Evolutionary conservation across 2,113 vertebrate genomes (phyloP).

Genomic region (Diadophis punctatus): DNA sequence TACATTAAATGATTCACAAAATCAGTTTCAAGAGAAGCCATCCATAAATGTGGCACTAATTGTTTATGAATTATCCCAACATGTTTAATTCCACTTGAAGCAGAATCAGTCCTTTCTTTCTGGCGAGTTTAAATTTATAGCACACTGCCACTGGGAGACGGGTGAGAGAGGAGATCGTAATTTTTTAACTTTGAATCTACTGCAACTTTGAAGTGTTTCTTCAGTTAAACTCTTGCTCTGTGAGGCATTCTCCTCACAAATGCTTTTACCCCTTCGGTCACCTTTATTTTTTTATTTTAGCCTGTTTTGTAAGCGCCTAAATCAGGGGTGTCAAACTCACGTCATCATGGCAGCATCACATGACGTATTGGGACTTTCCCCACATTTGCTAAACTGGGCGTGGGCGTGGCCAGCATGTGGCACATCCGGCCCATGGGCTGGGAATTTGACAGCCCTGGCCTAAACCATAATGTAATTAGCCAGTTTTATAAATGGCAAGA

Average conservation of each 20-base stretch:
- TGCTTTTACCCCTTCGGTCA: slow-evolving; percentile 28
- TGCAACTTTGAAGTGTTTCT: background rate
- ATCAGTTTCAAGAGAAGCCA: background rate
- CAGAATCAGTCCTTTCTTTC: background rate
- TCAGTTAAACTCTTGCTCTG: slow-evolving; percentile 38
- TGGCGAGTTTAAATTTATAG: background rate
- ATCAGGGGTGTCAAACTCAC: too few species aligned
- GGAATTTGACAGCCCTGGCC: background rate
- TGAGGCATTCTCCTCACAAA: slow-evolving; percentile 34
- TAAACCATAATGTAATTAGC: slow-evolving; percentile 51
- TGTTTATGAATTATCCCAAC: background rate
- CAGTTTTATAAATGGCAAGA: slow-evolving; percentile 50
- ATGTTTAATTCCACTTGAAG: background rate
- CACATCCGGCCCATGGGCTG: too few species aligned
- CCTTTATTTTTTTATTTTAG: slow-evolving; percentile 23
- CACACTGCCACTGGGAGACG: background rate
- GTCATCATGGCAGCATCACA: too few species aligned
- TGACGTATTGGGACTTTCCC: too few species aligned
- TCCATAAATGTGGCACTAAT: background rate
- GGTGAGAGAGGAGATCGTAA: background rate
- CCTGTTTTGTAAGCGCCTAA: slow-evolving; percentile 28
- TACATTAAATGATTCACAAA: background rate
- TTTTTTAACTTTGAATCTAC: background rate
- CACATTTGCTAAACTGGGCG: too few species aligned
- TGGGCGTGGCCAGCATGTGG: too few species aligned